Conservation (phyloP, 2,797 vertebrate species). For the Gymnoscopelus microlampas region DNA sequence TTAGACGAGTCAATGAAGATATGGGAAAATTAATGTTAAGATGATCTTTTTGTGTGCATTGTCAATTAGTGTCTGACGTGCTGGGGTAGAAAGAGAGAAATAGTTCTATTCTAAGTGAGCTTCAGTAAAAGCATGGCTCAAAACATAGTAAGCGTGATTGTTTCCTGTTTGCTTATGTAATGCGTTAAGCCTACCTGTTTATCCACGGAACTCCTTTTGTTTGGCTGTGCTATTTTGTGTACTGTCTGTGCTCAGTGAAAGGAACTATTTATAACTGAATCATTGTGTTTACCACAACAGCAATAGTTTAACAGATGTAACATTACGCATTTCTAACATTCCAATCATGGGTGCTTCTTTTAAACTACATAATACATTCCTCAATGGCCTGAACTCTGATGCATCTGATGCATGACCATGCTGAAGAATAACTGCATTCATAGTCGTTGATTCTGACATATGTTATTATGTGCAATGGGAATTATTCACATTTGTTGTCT, state of each 20-base stretch:
- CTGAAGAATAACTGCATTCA: too few relatives aligned
- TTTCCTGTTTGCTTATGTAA: conserved; percentile 61
- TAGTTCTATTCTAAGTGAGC: too few relatives aligned
- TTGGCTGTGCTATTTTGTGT: conserved; percentile 51
- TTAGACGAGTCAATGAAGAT: too few relatives aligned
- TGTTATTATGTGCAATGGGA: not conserved
- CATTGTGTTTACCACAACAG: conserved; percentile 22
- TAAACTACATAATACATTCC: not conserved
- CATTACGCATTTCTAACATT: not conserved
- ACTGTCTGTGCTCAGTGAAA: conserved; percentile 51
- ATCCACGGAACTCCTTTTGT: conserved; percentile 64
- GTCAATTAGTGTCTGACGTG: too few relatives aligned
- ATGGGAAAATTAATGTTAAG: too few relatives aligned
- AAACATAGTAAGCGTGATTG: conserved; percentile 29
- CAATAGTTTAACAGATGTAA: conserved; percentile 48
- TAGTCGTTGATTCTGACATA: not conserved
- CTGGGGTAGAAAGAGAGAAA: too few relatives aligned
- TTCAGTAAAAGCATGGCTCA: not conserved
- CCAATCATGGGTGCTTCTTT: not conserved
- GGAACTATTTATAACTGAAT: conserved; percentile 62
- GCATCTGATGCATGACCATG: not conserved
- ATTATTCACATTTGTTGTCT: conserved; percentile 17
- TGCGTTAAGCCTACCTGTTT: conserved; percentile 43
- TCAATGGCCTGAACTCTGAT: not conserved
- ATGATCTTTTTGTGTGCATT: too few relatives aligned